Percentiles rank a stretch among this genome's conserved stretches.
These are phyloP conservation scores for Antitype chi DNA, from an alignment of 2,888 invertebrate genomes.

Conservation along the genomic window DNA sequence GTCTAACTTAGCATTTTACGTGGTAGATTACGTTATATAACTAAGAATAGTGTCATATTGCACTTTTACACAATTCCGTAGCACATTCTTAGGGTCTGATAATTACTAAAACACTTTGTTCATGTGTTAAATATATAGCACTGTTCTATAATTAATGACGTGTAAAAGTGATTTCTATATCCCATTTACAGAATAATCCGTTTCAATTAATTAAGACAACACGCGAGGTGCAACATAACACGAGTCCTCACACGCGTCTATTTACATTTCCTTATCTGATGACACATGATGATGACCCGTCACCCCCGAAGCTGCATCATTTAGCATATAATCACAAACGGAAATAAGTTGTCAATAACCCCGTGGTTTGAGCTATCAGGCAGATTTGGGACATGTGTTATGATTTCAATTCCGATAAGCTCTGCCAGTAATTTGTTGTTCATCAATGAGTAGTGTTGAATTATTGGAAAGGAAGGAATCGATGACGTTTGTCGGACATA, in stretches of 20 bases:
- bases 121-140: too few relatives aligned
- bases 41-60: too few relatives aligned
- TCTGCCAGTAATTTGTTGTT: neutral
- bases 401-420: constrained; percentile 6
- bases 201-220: neutral
- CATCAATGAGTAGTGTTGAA: neutral
- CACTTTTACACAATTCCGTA: too few relatives aligned
- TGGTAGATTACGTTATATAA: too few relatives aligned
- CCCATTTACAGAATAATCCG: neutral
- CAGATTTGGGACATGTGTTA: constrained; percentile 1
- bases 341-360: constrained; percentile 23
- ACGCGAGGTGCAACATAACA: neutral
- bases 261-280: neutral
- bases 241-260: neutral
- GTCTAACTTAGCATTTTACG: too few relatives aligned
- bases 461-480: too few relatives aligned
- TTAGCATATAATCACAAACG: constrained; percentile 22
- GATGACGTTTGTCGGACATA: neutral
- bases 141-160: neutral
- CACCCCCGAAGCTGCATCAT: neutral
- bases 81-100: too few relatives aligned
- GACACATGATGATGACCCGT: constrained; percentile 7
- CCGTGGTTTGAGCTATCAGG: neutral
- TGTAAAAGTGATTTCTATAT: neutral
- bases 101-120: too few relatives aligned